A percentile compares a stretch with the other conserved stretches of the same genome.
phyloP scores from a whole-genome alignment of 92 coral and sea anemone species.

The Anthopleura xanthogrammica region DNA sequence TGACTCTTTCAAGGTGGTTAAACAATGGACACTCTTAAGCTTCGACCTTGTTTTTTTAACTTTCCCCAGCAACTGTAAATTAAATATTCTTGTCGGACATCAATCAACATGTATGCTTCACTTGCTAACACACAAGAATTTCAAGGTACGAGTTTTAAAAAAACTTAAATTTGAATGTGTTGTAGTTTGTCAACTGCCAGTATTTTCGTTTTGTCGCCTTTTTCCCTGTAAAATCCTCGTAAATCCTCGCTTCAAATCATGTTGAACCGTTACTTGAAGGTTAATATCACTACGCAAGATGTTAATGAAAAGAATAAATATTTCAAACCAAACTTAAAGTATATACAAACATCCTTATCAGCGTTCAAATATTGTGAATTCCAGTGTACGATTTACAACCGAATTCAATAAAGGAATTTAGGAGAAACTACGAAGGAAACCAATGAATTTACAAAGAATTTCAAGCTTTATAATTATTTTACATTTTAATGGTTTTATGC shows the following conservation, averaged over 20 bases:
- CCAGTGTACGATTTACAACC: not conserved
- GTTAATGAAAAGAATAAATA: not conserved
- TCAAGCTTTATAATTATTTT: no score
- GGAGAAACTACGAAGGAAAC: no score
- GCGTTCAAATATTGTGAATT: not conserved
- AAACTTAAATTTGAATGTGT: not conserved
- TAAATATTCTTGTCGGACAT: not conserved
- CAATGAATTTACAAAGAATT: no score
- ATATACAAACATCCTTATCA: not conserved
- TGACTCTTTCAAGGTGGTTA: not conserved
- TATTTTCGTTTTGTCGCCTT: not conserved
- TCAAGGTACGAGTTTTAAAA: not conserved
- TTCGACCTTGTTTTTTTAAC: not conserved
- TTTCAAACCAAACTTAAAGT: not conserved
- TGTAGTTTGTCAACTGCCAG: not conserved
- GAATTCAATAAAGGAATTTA: not conserved
- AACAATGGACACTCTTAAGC: not conserved
- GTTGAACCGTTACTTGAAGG: not conserved
- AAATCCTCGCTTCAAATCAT: not conserved
- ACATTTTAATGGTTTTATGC: no score
- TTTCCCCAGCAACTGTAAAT: not conserved
- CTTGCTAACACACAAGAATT: not conserved
- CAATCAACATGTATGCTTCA: not conserved
- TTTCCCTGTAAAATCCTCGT: not conserved
- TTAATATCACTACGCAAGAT: not conserved